Percentiles rank a stretch among this genome's conserved stretches.
These are phyloP conservation scores for Willisornis vidua DNA, from an alignment of 2,113 vertebrate species.

Conservation along the genomic window DNA sequence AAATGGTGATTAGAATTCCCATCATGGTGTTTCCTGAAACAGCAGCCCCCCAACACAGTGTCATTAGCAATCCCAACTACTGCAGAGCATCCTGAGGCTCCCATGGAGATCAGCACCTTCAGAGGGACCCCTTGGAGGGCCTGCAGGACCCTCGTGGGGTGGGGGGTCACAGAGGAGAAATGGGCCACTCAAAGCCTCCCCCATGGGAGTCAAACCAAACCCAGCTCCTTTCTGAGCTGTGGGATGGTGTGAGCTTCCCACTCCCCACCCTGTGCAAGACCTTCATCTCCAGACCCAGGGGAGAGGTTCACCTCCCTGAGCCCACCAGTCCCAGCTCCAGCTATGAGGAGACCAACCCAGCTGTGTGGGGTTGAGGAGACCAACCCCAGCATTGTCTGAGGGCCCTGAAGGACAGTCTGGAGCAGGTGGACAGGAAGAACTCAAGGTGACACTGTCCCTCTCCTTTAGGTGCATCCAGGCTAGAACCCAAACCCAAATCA, in stretches of 20 bases:
- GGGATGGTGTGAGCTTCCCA: background rate
- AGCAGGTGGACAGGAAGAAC: background rate
- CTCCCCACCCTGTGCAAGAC: background rate
- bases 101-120: background rate
- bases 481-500: background rate
- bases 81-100: background rate
- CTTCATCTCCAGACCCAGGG: background rate
- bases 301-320: background rate
- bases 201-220: background rate
- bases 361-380: background rate
- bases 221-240: background rate
- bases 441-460: background rate
- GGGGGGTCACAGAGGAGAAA: background rate
- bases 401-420: background rate
- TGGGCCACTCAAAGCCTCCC: background rate
- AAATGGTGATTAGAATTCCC: conserved; percentile 16
- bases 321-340: background rate
- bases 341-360: background rate
- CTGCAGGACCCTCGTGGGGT: rapidly evolving
- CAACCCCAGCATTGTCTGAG: background rate
- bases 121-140: background rate
- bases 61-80: background rate
- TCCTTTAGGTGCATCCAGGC: background rate
- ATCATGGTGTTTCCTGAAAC: conserved; percentile 5
- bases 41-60: background rate